Base-by-base conservation (phyloP, 2,797 vertebrate genomes). In the Rhinella marina region DNA sequence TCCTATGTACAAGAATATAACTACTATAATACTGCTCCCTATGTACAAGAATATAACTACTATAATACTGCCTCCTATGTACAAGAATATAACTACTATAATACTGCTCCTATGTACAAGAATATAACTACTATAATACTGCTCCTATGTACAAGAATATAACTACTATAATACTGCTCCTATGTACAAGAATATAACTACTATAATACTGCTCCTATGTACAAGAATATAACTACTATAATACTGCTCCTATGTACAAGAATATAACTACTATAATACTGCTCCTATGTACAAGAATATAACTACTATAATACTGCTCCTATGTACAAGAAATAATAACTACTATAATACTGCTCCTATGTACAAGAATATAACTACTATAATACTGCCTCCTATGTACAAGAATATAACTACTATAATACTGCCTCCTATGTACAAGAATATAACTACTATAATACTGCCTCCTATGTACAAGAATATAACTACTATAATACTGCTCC, bases 181-280 rank as follows among this genome's bases (percentile, higher is more conserved):
- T n/a, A 64, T 64, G 11, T 64, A 64, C 61, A n/a, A 64, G 61
- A 64, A 64, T 64, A 64, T 64, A 68, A 27, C 64, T 68, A 68
- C 64, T 68, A 68, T 68, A 68, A 68, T 68, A 68, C 64, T 64
- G 23, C 32, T 8, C 13, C 27, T 70, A 72, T 72, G 29, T 72
- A 41, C 29, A 72, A 41, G 68, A 72, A 72, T 72, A 72, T 73
- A 73, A 72, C 27, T 72, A 72, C 27, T 72, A 72, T 72, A 72
- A 72, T 72, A 72, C 68, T 17, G 17, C 29, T 10, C 68, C 68
- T 32, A 72, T 68, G 0, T 68, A 68, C 64, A 68, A 68, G n/a
- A 68, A 68, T 68, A 68, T 68, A 68, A 68, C 64, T 27, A 68
- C 64, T 68, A 68, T 27, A 68, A 68, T 68, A 68, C 64, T 68